phyloP scores from a whole-genome alignment of 1,140 invertebrate genomes.

The Neoseiulus cucumeris region DNA sequence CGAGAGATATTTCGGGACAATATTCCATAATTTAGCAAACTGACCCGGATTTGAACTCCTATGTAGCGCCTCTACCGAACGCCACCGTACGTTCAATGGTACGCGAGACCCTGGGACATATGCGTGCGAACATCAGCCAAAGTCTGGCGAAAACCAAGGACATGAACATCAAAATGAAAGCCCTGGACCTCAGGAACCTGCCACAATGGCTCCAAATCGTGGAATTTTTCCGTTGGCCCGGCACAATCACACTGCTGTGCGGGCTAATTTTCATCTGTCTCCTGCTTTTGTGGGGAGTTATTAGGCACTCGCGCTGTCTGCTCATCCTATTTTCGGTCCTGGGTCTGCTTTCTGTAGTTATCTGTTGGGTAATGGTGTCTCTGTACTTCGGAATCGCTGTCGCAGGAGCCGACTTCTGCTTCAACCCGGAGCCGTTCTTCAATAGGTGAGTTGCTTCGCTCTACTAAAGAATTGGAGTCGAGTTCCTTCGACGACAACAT shows the following conservation, averaged over 20 bases:
- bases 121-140: constrained; percentile 10
- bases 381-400: constrained; percentile 56
- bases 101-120: constrained; percentile 4
- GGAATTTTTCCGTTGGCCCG: constrained; percentile 42
- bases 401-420: constrained; percentile 52
- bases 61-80: background rate
- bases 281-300: constrained; percentile 56
- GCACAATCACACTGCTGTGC: constrained; percentile 52
- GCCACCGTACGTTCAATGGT: constrained; percentile 8
- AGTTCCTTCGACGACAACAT: too few species aligned
- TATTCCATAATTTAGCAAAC: too few species aligned
- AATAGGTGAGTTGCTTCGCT: constrained; percentile 20
- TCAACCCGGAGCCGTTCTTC: constrained; percentile 42
- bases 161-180: constrained; percentile 15
- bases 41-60: too few species aligned
- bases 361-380: constrained; percentile 66
- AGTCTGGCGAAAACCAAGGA: constrained; percentile 8
- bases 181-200: constrained; percentile 16
- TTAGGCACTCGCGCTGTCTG: constrained; percentile 55
- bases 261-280: constrained; percentile 55
- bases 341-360: constrained; percentile 65
- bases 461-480: too few species aligned
- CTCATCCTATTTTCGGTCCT: constrained; percentile 65
- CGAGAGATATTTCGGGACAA: too few species aligned
- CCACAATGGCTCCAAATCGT: constrained; percentile 17